Conservation (phyloP, 2,113 vertebrate species). For the Bucco capensis region DNA sequence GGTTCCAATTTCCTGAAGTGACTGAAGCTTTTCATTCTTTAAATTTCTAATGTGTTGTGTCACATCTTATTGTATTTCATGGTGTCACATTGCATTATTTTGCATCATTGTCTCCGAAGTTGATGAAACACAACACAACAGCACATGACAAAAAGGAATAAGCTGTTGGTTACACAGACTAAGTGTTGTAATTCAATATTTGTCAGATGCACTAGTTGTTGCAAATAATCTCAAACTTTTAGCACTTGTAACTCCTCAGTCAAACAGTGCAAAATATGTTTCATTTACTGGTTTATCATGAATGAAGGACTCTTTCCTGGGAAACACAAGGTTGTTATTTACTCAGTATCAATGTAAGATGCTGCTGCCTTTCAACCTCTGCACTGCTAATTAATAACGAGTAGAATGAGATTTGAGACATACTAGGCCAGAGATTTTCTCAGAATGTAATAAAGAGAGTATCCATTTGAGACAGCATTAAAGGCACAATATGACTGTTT, state of each 20-base stretch:
- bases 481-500: not conserved
- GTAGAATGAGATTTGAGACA: slow-evolving; percentile 21
- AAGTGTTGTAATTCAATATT: not conserved
- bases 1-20: slow-evolving; percentile 30
- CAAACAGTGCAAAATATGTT: not conserved
- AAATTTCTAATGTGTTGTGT: slow-evolving; percentile 62
- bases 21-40: slow-evolving; percentile 54
- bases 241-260: not conserved
- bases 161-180: not conserved
- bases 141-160: slow-evolving; percentile 12
- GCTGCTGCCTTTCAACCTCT: not conserved
- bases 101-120: not conserved
- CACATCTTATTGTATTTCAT: slow-evolving; percentile 54
- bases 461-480: slow-evolving; percentile 1
- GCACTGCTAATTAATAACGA: slow-evolving; percentile 15
- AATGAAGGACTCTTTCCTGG: not conserved
- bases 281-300: not conserved
- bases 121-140: slow-evolving; percentile 48
- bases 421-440: slow-evolving; percentile 15
- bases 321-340: not conserved
- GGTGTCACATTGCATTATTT: slow-evolving; percentile 44
- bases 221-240: not conserved
- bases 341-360: not conserved
- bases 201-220: not conserved
- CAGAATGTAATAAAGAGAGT: not conserved